Percentiles rank a stretch among this genome's conserved stretches.
These are phyloP conservation scores for Stenotaenia linearis DNA, from an alignment of 2,888 invertebrate genomes.

Conservation along the genomic window DNA sequence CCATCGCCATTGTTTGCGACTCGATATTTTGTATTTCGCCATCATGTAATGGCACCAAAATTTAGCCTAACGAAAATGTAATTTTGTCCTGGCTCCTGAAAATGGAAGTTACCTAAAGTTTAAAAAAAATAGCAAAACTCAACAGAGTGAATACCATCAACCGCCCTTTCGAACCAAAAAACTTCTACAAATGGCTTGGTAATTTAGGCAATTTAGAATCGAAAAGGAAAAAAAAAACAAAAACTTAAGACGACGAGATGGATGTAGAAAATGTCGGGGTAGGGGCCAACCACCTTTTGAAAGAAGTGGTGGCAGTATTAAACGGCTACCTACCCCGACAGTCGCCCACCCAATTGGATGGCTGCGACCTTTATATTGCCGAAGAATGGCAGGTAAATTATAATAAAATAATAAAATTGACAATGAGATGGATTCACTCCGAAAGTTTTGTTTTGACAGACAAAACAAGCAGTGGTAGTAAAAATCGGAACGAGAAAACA, in stretches of 20 bases:
- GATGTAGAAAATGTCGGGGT: neutral
- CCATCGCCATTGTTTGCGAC: neutral
- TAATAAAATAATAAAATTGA: neutral
- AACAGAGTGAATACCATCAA: neutral
- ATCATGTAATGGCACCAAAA: neutral
- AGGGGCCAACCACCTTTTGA: neutral
- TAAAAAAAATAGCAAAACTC: neutral
- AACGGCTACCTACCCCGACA: conserved; percentile 30
- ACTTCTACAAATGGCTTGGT: neutral
- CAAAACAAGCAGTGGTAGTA: conserved; percentile 6
- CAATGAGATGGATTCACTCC: neutral
- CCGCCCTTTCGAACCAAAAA: neutral
- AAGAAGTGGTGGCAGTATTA: conserved; percentile 27
- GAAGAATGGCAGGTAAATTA: conserved; percentile 28
- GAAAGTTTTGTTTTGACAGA: neutral
- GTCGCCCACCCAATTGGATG: neutral
- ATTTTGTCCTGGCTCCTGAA: neutral
- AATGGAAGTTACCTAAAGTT: neutral
- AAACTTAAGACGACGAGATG: neutral
- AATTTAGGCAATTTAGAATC: neutral
- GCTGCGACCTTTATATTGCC: conserved; percentile 18
- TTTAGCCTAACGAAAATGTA: neutral
- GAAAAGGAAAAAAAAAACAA: neutral
- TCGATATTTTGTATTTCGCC: neutral
- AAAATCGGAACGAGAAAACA: conserved; percentile 3